phyloP scores from a whole-genome alignment of 2,113 vertebrate genomes.

The Sylvicapra grimmia region DNA sequence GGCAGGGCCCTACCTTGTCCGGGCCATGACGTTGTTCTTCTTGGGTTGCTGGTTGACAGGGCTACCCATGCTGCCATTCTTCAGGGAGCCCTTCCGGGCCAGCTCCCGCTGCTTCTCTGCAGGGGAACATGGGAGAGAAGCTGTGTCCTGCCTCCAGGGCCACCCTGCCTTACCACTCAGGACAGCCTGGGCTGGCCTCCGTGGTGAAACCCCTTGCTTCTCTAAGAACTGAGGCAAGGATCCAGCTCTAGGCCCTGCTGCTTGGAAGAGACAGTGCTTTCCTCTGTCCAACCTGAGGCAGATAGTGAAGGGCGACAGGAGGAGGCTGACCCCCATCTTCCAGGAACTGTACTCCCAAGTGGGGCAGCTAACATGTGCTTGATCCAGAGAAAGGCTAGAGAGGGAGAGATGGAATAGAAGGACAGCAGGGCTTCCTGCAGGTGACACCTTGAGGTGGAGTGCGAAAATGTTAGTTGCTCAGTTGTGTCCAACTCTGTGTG shows the following conservation, averaged over 20 bases:
- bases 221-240: not conserved
- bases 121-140: constrained; percentile 67
- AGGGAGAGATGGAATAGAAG: not conserved
- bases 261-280: not conserved
- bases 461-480: not conserved
- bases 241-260: not conserved
- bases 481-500: not conserved
- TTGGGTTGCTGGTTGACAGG: constrained; percentile 99
- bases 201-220: not conserved
- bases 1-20: constrained; percentile 88
- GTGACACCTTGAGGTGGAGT: not conserved
- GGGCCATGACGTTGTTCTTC: constrained; percentile 98
- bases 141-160: constrained; percentile 43
- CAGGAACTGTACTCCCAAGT: not conserved
- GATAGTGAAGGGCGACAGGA: not conserved
- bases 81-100: constrained; percentile 95
- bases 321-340: not conserved
- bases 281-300: not conserved
- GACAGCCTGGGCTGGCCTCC: not conserved
- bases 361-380: not conserved
- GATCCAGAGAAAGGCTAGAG: constrained; percentile 8
- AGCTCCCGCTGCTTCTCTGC: constrained; percentile 98
- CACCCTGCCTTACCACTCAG: not conserved
- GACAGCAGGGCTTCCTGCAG: not conserved
- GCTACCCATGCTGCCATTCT: constrained; percentile 92